These are phyloP conservation scores for Rhegmatorhina hoffmannsi DNA, from an alignment of 2,113 vertebrate species.

Conservation along the genomic window DNA sequence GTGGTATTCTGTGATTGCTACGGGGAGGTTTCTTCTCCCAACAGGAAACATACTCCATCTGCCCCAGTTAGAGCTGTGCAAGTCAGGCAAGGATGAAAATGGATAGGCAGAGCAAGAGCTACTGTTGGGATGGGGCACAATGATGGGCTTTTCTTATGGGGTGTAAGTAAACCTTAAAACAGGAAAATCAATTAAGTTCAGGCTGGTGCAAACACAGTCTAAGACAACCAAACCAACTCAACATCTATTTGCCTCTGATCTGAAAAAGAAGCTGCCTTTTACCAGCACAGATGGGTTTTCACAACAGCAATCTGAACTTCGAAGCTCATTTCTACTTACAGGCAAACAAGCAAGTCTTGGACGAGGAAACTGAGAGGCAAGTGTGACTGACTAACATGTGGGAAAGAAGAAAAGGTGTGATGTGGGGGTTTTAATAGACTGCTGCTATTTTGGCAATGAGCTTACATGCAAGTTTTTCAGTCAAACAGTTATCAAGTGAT, in stretches of 20 bases:
- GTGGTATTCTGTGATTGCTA: background rate
- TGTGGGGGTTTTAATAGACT: background rate
- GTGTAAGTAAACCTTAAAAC: background rate
- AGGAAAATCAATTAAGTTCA: conserved; percentile 14
- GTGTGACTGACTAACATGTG: background rate
- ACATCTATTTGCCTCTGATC: conserved; percentile 36
- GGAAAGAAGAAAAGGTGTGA: background rate
- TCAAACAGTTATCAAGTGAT: background rate
- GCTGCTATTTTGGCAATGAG: background rate
- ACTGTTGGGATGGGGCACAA: background rate
- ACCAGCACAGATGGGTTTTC: background rate
- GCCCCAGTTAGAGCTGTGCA: background rate
- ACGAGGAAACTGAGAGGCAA: background rate
- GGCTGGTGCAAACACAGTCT: conserved; percentile 1
- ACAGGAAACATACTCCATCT: background rate
- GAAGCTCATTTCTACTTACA: conserved; percentile 42
- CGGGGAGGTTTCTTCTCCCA: background rate
- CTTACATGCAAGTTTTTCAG: background rate
- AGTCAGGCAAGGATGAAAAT: background rate
- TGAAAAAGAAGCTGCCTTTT: conserved; percentile 31
- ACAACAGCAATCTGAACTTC: conserved; percentile 13
- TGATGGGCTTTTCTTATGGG: background rate
- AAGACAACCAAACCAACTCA: conserved; percentile 48
- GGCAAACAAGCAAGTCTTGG: background rate
- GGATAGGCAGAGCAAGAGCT: background rate